Evolutionary conservation across 2,888 invertebrate genomes (phyloP).

Genomic region (Agrilus mali): DNA sequence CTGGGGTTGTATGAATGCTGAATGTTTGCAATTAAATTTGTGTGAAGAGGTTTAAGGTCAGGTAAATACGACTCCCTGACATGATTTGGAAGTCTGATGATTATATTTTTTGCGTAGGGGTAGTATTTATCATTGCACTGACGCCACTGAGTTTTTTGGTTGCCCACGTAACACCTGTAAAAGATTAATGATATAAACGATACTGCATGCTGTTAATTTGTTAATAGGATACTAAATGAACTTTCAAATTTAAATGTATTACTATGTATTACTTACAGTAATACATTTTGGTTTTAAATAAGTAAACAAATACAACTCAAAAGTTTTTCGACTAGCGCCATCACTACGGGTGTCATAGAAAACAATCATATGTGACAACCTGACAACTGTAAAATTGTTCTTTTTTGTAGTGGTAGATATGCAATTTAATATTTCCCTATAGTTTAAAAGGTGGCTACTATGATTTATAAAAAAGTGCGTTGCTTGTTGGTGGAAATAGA

Average conservation of each 20-base stretch:
- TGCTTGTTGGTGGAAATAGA: no score
- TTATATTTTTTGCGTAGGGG: slow-evolving; percentile 39
- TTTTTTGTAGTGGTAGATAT: no score
- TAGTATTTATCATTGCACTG: slow-evolving; percentile 76
- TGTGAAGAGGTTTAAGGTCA: slow-evolving; percentile 1
- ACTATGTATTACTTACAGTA: no score
- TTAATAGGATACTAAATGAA: no score
- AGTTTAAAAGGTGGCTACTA: no score
- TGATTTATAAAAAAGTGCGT: no score
- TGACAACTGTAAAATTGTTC: not conserved
- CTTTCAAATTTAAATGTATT: no score
- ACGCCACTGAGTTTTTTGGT: slow-evolving; percentile 67
- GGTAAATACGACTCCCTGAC: slow-evolving; percentile 8
- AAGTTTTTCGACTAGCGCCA: not conserved
- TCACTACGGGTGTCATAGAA: not conserved
- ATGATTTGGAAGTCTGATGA: slow-evolving; percentile 15
- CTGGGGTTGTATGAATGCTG: slow-evolving; percentile 14
- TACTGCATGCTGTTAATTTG: no score
- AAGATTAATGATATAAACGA: not conserved
- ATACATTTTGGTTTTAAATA: no score
- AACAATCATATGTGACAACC: no score
- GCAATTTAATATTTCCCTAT: no score
- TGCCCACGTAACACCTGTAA: slow-evolving; percentile 73
- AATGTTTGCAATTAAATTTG: not conserved
- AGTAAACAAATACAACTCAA: not conserved